A percentile compares a stretch with the other conserved stretches of the same genome.
These are phyloP conservation scores for Falco cherrug DNA, from an alignment of 2,797 vertebrate species.

Conservation along the genomic window DNA sequence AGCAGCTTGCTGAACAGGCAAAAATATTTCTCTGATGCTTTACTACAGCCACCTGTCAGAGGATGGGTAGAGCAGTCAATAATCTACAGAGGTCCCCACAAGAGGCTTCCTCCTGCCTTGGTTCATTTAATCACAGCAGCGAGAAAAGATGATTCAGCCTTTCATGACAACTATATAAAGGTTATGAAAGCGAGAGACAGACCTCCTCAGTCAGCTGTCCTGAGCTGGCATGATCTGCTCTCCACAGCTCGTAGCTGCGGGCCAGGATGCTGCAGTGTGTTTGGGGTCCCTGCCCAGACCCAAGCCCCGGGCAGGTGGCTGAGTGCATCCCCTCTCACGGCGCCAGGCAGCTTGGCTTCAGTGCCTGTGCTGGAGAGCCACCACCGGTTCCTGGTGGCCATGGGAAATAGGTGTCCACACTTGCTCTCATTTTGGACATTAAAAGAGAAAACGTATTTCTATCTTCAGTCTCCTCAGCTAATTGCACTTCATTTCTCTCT, in stretches of 20 bases:
- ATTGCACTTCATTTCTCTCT: background rate
- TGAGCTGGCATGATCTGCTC: background rate
- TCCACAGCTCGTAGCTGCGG: accelerated
- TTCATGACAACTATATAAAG: accelerated
- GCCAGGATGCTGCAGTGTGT: accelerated
- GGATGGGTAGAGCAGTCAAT: constrained; percentile 6
- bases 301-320: background rate
- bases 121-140: accelerated
- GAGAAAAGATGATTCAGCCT: background rate
- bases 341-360: accelerated
- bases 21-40: constrained; percentile 1
- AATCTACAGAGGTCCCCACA: background rate
- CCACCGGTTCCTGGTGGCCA: background rate
- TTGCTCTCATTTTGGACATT: background rate
- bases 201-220: background rate
- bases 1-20: background rate
- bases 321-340: accelerated
- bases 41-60: constrained; percentile 50
- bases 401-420: background rate
- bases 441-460: background rate
- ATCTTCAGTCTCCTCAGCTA: background rate
- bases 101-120: background rate
- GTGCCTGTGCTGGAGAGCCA: accelerated
- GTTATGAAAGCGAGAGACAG: background rate
- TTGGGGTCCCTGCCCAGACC: accelerated